These are phyloP conservation scores for Polia nebulosa DNA, from an alignment of 2,888 invertebrate species.

Conservation along the genomic window DNA sequence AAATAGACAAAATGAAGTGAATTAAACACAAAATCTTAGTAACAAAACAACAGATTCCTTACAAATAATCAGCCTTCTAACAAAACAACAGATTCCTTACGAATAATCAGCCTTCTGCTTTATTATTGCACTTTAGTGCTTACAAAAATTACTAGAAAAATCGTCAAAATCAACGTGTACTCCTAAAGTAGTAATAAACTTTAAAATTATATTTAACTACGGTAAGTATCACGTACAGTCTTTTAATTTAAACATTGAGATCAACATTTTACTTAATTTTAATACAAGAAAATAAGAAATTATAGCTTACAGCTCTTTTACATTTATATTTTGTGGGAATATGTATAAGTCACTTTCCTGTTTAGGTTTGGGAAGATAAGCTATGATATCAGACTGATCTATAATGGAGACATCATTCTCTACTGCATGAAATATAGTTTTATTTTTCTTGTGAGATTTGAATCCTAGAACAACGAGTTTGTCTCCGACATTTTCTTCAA, in stretches of 20 bases:
- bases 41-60: conserved; percentile 13
- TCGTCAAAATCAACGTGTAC: conserved; percentile 12
- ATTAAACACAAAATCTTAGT: conserved; percentile 6
- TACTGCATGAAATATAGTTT: conserved; percentile 11
- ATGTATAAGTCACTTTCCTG: conserved; percentile 10
- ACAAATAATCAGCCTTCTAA: conserved; percentile 15
- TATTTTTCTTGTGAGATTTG: conserved; percentile 18
- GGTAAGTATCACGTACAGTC: conserved; percentile 9
- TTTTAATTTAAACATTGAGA: conserved; percentile 18
- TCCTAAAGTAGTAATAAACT: conserved; percentile 9
- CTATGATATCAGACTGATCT: conserved; percentile 9
- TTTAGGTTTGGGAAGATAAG: conserved; percentile 18
- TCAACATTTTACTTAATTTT: conserved; percentile 19
- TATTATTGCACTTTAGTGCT: conserved; percentile 10
- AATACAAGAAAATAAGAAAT: conserved; percentile 16
- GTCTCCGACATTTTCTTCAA: conserved; percentile 16
- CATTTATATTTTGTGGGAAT: conserved; percentile 12
- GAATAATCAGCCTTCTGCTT: conserved; percentile 12
- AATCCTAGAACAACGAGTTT: conserved; percentile 22
- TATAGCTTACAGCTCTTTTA: conserved; percentile 15
- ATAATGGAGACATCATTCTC: conserved; percentile 13
- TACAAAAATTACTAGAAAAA: conserved; percentile 12
- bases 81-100: conserved; percentile 10
- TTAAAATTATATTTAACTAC: conserved; percentile 11
- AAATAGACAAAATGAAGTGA: conserved; percentile 1